Evolutionary conservation across 1,140 invertebrate genomes (phyloP).

Genomic region (Apis laboriosa): DNA sequence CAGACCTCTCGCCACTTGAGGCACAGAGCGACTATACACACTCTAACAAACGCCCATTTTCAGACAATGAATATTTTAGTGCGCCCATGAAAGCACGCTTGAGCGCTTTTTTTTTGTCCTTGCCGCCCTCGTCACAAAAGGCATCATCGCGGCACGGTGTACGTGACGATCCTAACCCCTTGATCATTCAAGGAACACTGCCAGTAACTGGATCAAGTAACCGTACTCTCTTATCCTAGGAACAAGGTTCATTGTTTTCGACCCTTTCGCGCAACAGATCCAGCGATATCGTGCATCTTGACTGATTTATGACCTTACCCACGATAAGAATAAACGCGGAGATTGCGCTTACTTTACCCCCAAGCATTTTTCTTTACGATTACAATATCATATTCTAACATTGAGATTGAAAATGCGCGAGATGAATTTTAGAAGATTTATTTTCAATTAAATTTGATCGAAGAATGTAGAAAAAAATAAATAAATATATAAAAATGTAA

Average conservation of each 20-base stretch:
- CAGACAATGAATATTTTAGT: conserved; percentile 73
- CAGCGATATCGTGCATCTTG: conserved; percentile 37
- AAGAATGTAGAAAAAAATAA: not conserved
- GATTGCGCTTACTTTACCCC: conserved; percentile 16
- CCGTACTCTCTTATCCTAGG: conserved; percentile 35
- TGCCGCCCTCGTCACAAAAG: conserved; percentile 57
- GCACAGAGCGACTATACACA: conserved; percentile 50
- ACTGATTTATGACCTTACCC: conserved; percentile 23
- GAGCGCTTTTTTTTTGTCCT: conserved; percentile 54
- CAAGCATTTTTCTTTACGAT: not conserved
- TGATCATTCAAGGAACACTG: conserved; percentile 60
- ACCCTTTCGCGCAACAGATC: conserved; percentile 37
- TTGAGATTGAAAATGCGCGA: not conserved
- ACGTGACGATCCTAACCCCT: conserved; percentile 52
- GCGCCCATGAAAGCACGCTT: conserved; percentile 60
- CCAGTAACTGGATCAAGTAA: conserved; percentile 64
- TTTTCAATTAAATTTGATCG: not conserved
- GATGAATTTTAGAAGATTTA: not conserved
- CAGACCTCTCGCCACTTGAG: conserved; percentile 46
- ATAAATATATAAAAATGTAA: not conserved
- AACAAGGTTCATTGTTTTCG: conserved; percentile 40
- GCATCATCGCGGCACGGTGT: conserved; percentile 50
- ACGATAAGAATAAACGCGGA: conserved; percentile 17
- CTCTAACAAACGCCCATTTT: conserved; percentile 70
- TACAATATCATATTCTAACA: not conserved